Evolutionary conservation across 2,888 invertebrate species (phyloP), one percentile per base, ranked within the genome.

Genomic region (Tetanocera ferruginea): DNA sequence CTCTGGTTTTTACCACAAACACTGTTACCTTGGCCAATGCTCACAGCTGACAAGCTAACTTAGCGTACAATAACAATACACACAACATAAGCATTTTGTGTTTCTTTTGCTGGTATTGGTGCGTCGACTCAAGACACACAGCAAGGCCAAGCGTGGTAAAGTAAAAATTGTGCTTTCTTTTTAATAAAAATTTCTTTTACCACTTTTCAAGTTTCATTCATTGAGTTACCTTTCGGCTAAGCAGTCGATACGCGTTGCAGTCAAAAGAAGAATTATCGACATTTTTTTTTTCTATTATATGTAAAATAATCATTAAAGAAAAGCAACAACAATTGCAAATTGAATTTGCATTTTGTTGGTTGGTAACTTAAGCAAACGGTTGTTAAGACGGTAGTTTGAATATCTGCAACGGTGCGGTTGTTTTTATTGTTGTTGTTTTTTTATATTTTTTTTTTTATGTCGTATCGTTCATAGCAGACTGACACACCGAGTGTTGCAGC

Each of bases 151-250:
- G 70, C 79, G 80, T 79, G 76, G 79, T 76, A 76, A 83, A 76
- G 66, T 78, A 79, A 81, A 79, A 80, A 79, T 77, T 80, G 82
- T 85, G 86, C 87, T 87, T 87, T 87, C 87, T 87, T 87, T 86
- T 86, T 84, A 83, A 84, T 84, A 84, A 82, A 84, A 86, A 88
- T 87, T 87, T 87, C 87, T 88, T 88, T 85, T 82, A 83, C 83
- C 83, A 83, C 81, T 82, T 79, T 79, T 82, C 82, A 82, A 87
- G 84, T 84, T 86, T 87, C 87, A 87, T 88, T 87, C 87, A 86
- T 85, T 86, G 84, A 83, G 83, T 83, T 86, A 84, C 87, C 84
- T 83, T 84, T 83, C 83, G 83, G 81, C 82, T 83, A 81, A 82
- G 79, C 85, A 84, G 86, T 87, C 86, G 86, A 83, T 82, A 82